Conservation (phyloP, 2,888 invertebrate genomes). For the Sycophila texana region DNA sequence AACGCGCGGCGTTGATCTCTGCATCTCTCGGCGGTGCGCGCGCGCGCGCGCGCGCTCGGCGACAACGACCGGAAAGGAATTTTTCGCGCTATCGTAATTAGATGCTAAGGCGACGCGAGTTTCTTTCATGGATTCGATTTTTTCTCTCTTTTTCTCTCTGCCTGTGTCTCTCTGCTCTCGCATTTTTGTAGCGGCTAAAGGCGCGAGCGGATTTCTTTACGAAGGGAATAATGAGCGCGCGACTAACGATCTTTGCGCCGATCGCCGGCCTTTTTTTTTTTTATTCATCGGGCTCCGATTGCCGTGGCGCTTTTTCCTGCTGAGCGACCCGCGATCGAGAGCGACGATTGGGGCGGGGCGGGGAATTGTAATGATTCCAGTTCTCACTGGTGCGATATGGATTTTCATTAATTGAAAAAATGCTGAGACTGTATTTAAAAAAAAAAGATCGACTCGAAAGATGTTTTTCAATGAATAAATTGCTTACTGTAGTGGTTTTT, state of each 20-base stretch:
- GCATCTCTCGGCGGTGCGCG: background rate
- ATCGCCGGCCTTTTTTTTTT: background rate
- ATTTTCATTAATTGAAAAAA: too few relatives aligned
- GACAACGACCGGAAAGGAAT: constrained; percentile 53
- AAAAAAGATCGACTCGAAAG: too few relatives aligned
- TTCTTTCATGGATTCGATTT: background rate
- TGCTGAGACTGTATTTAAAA: too few relatives aligned
- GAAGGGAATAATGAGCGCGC: background rate
- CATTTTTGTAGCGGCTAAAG: background rate
- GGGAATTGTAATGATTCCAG: too few relatives aligned
- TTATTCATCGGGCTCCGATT: too few relatives aligned
- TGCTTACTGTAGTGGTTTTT: too few relatives aligned
- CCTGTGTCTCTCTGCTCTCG: background rate
- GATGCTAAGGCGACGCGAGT: constrained; percentile 21
- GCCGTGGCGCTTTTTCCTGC: too few relatives aligned
- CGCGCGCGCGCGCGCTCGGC: constrained; percentile 5
- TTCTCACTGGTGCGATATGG: too few relatives aligned
- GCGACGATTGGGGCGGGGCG: too few relatives aligned
- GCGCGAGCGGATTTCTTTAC: background rate
- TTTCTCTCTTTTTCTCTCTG: background rate
- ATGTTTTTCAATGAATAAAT: too few relatives aligned
- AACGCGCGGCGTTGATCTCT: constrained; percentile 21
- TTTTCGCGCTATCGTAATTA: constrained; percentile 48
- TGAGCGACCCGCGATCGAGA: too few relatives aligned
- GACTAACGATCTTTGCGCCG: background rate